Conservation (phyloP, 2,113 vertebrate species). For the Acrocephalus arundinaceus region DNA sequence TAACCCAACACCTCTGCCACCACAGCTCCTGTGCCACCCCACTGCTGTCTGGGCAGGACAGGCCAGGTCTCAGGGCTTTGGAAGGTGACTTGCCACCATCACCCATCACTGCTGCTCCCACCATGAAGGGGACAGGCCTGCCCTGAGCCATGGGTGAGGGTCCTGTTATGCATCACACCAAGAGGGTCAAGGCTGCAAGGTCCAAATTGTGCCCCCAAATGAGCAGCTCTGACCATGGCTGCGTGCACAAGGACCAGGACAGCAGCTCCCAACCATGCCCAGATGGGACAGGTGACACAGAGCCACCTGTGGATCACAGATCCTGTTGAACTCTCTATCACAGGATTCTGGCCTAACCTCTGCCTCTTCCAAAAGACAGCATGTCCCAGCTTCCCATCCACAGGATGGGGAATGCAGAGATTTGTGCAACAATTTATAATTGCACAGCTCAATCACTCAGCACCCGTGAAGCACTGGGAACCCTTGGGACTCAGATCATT, state of each 20-base stretch:
- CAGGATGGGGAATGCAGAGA: background rate
- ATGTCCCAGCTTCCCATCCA: background rate
- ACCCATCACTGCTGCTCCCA: fast-evolving
- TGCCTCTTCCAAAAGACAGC: background rate
- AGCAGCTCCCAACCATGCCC: background rate
- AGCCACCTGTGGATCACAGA: background rate
- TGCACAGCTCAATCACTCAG: background rate
- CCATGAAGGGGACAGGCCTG: fast-evolving
- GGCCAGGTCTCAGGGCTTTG: background rate
- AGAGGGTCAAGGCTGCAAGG: background rate
- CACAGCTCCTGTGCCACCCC: fast-evolving
- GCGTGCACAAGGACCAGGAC: background rate
- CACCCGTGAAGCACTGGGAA: fast-evolving
- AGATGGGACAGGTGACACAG: background rate
- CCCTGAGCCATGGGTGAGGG: fast-evolving
- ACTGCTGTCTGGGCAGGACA: background rate
- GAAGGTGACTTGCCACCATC: background rate
- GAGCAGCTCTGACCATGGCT: background rate
- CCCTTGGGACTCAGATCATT: background rate
- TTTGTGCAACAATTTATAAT: background rate
- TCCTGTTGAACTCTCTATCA: background rate
- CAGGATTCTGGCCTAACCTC: background rate
- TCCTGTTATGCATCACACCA: fast-evolving
- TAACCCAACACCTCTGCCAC: background rate
- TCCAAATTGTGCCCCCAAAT: background rate